Evolutionary conservation across 2,888 invertebrate species (phyloP).

Genomic region (Cheilosia variabilis): DNA sequence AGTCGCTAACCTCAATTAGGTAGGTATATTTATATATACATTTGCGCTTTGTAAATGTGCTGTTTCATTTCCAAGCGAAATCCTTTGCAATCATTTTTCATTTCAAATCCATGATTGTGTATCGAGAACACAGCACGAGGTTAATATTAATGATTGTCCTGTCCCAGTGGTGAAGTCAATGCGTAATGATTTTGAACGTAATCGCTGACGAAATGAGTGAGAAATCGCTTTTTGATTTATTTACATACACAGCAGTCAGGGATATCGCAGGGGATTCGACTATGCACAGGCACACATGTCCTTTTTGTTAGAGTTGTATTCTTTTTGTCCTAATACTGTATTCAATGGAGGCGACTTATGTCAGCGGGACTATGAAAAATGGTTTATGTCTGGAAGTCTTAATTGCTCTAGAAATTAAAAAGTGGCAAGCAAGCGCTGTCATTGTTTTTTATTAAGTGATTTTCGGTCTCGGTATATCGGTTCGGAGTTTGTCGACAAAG

Average conservation of each 20-base stretch:
- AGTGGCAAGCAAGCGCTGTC: neutral
- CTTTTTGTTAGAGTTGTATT: neutral
- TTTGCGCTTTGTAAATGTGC: constrained; percentile 16
- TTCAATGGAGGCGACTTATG: constrained; percentile 22
- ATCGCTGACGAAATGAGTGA: constrained; percentile 63
- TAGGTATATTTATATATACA: neutral
- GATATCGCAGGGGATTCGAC: constrained; percentile 33
- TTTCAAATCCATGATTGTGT: constrained; percentile 56
- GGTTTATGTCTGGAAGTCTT: constrained; percentile 32
- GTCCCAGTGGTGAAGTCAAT: constrained; percentile 38
- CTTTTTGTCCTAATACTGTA: constrained; percentile 1
- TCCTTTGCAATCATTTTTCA: constrained; percentile 62
- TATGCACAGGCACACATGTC: constrained; percentile 18
- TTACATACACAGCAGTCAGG: constrained; percentile 49
- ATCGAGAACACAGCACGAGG: constrained; percentile 40
- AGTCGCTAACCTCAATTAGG: constrained; percentile 12
- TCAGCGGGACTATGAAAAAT: constrained; percentile 56
- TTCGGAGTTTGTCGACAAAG: neutral
- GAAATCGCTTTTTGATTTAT: constrained; percentile 70
- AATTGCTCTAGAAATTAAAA: constrained; percentile 35
- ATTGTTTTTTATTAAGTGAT: neutral
- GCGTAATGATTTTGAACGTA: constrained; percentile 61
- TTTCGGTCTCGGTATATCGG: neutral
- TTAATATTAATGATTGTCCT: constrained; percentile 67
- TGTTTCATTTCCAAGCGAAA: constrained; percentile 6